These are phyloP conservation scores for Cheilosia grossa DNA, from an alignment of 2,888 invertebrate species.

Conservation along the genomic window DNA sequence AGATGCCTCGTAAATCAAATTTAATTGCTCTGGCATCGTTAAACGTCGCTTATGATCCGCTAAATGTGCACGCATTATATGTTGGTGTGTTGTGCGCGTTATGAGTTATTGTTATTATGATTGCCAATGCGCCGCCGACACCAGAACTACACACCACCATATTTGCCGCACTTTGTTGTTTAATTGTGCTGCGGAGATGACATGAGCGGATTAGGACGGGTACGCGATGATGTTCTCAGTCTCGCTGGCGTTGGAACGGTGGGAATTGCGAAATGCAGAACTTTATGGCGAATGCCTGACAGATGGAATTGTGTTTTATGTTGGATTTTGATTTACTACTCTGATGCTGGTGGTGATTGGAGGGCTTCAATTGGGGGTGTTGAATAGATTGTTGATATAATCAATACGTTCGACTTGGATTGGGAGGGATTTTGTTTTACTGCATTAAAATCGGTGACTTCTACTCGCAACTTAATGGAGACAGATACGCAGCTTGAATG, in stretches of 20 bases:
- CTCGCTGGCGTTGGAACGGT: constrained; percentile 13
- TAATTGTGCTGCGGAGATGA: constrained; percentile 57
- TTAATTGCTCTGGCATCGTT: constrained; percentile 75
- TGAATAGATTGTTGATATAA: too few relatives aligned
- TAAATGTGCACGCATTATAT: constrained; percentile 73
- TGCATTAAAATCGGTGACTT: too few relatives aligned
- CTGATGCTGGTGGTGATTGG: constrained; percentile 18
- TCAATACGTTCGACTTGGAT: too few relatives aligned
- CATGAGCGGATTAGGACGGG: constrained; percentile 29
- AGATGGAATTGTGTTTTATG: constrained; percentile 28
- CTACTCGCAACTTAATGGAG: too few relatives aligned
- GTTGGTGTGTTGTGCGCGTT: constrained; percentile 62
- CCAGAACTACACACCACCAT: constrained; percentile 21
- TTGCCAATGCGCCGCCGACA: constrained; percentile 63
- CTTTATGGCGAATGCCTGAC: constrained; percentile 44
- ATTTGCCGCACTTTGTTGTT: constrained; percentile 46
- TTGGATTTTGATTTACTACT: constrained; percentile 37
- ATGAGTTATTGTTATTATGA: constrained; percentile 74
- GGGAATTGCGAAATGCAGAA: constrained; percentile 40
- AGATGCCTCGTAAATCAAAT: constrained; percentile 74
- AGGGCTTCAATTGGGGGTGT: constrained; percentile 8
- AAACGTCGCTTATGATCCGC: constrained; percentile 75
- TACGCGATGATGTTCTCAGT: constrained; percentile 16
- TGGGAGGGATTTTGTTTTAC: too few relatives aligned
- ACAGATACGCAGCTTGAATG: too few relatives aligned